Evolutionary conservation across 2,113 vertebrate species (phyloP).

Genomic region (Pluvialis apricaria): DNA sequence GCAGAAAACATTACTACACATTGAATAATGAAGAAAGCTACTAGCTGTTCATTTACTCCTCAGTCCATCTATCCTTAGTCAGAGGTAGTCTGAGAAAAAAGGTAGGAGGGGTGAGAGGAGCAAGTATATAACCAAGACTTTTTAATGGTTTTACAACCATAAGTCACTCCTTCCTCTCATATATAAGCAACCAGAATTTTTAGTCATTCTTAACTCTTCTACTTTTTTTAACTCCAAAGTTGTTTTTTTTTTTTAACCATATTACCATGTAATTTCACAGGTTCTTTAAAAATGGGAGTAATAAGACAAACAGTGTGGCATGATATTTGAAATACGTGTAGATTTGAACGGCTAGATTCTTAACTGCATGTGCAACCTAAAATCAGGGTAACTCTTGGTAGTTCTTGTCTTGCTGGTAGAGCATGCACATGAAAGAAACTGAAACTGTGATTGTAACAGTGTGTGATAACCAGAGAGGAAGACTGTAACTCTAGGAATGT

Average conservation of each 20-base stretch:
- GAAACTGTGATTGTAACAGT: not conserved
- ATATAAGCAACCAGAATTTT: not conserved
- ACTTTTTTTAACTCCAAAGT: not conserved
- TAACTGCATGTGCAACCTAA: not conserved
- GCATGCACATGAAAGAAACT: not conserved
- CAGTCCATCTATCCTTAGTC: not conserved
- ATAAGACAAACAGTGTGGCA: not conserved
- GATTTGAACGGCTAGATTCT: not conserved
- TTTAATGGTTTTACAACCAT: not conserved
- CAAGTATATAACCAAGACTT: not conserved
- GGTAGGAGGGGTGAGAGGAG: not conserved
- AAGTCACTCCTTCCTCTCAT: not conserved
- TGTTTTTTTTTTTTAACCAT: not conserved
- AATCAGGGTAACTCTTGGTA: not conserved
- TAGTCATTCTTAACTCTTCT: not conserved
- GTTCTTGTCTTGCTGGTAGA: not conserved
- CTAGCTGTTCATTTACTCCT: not conserved
- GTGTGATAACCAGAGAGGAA: not conserved
- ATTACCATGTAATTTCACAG: not conserved
- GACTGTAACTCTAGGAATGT: not conserved
- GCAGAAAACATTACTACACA: not conserved
- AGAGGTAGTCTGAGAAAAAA: conserved; percentile 8
- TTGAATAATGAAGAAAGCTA: not conserved
- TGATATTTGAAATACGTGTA: not conserved
- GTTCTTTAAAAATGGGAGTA: not conserved